Evolutionary conservation across 1,140 invertebrate genomes (phyloP).

Genomic region (Musca vetustissima): DNA sequence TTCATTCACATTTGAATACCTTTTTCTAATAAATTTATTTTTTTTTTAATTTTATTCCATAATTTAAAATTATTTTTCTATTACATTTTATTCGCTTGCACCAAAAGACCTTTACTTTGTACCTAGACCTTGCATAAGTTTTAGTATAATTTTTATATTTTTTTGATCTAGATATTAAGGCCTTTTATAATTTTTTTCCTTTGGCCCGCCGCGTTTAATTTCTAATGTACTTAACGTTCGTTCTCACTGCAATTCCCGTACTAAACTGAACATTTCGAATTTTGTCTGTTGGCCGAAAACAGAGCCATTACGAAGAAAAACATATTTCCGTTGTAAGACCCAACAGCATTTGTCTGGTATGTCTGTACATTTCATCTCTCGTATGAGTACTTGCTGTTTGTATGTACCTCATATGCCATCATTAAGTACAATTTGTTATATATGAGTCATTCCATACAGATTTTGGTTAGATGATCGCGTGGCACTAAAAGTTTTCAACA

Average conservation of each 20-base stretch:
- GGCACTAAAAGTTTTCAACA: no score
- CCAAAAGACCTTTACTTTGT: not conserved
- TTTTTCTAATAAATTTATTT: not conserved
- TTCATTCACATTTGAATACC: not conserved
- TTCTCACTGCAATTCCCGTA: slow-evolving; percentile 16
- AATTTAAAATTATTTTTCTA: not conserved
- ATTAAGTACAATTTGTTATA: no score
- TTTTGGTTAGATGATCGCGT: no score
- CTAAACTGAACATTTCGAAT: slow-evolving; percentile 2
- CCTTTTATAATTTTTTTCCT: not conserved
- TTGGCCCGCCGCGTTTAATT: not conserved
- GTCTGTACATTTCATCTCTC: no score
- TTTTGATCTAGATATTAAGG: not conserved
- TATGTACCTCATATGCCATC: no score
- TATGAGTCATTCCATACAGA: no score
- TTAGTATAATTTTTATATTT: no score
- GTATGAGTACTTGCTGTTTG: no score
- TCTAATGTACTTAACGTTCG: no score
- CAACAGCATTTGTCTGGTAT: no score
- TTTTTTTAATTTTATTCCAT: not conserved
- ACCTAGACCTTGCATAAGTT: slow-evolving; percentile 19
- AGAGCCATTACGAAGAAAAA: not conserved
- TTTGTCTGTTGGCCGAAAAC: slow-evolving; percentile 11
- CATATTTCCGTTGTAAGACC: slow-evolving; percentile 18
- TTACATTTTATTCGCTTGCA: not conserved